Base-by-base conservation (phyloP, 2,888 invertebrate genomes). In the Phyto melanocephala region DNA sequence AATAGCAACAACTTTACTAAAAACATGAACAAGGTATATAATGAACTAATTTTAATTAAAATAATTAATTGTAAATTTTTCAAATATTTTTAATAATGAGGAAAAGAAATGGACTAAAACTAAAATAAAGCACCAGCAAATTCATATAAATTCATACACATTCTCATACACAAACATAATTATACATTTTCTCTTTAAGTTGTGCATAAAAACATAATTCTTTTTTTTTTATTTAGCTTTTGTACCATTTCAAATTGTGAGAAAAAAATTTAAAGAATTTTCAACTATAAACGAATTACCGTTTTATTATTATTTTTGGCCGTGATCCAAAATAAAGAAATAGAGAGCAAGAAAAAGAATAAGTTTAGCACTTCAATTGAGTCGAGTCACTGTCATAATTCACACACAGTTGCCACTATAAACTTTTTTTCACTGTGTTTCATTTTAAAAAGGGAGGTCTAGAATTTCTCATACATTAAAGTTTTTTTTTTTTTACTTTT, bases 371-470 rank as follows among this genome's bases (percentile, higher is more conserved):
- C 76, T 81, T 77, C 81, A 81, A 81, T 76, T 67, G 81, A 81
- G 71, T 76, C 76, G 71, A 81, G 65, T 71, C 67, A 67, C 67
- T 76, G 81, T 81, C 76, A 81, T 81, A 81, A 76, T 76, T 81
- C 76, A 81, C 81, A 80, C 52, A 76, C 65, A 81, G 60, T 81
- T 67, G 67, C 60, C 71, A 77, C 76, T 60, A 81, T 45, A 45
- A 67, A 50, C 22, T 0, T 40, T 70, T 80, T 67, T 63, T 37
- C 40, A 15, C 35, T 3, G 1, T 71, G 7, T 40, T 52, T 28
- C 13, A 50, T 35, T 65, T 58, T 8, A 35, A 33, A 42, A 72
- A 33, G 60, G 54, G 17, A 58, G 52, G 37, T 37, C 40, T 60
- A 62, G 17, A 74, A 72, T 67, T 47, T 68, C n/a, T 68, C 58